Percentiles rank a stretch among this genome's conserved stretches.
These are phyloP conservation scores for Trachemys scripta DNA, from an alignment of 2,113 vertebrate genomes.

Conservation along the genomic window DNA sequence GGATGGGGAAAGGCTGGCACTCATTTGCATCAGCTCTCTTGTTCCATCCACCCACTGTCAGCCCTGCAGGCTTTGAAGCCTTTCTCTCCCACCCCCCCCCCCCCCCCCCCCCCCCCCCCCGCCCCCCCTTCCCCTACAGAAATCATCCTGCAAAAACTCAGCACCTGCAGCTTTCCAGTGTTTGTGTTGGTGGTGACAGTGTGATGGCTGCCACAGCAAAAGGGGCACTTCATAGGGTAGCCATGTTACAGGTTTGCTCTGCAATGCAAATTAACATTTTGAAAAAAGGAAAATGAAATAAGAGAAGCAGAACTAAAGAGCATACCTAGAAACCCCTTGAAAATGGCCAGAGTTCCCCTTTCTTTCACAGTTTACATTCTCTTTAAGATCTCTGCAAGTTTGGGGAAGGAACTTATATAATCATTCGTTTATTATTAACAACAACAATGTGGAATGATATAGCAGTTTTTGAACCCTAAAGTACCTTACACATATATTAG, in stretches of 20 bases:
- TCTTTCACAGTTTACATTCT: neutral
- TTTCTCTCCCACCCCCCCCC: no score
- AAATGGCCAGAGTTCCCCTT: neutral
- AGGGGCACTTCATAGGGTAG: neutral
- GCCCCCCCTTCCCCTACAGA: no score
- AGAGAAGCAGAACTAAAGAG: neutral
- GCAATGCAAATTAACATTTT: neutral
- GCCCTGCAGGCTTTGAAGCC: neutral
- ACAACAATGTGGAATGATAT: neutral
- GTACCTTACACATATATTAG: neutral
- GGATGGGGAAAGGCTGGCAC: constrained; percentile 42
- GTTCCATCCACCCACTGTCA: neutral
- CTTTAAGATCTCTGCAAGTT: neutral
- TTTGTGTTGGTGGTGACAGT: neutral
- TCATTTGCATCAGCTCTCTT: neutral
- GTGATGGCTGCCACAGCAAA: neutral
- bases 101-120: neutral
- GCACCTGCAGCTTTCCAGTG: neutral
- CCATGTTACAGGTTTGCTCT: neutral
- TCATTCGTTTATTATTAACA: neutral
- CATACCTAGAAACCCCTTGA: neutral
- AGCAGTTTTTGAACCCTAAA: accelerated
- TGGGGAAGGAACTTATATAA: accelerated
- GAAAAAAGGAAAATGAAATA: neutral
- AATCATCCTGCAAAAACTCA: neutral